phyloP scores from a whole-genome alignment of 2,888 invertebrate species.

The Bugulina stolonifera region DNA sequence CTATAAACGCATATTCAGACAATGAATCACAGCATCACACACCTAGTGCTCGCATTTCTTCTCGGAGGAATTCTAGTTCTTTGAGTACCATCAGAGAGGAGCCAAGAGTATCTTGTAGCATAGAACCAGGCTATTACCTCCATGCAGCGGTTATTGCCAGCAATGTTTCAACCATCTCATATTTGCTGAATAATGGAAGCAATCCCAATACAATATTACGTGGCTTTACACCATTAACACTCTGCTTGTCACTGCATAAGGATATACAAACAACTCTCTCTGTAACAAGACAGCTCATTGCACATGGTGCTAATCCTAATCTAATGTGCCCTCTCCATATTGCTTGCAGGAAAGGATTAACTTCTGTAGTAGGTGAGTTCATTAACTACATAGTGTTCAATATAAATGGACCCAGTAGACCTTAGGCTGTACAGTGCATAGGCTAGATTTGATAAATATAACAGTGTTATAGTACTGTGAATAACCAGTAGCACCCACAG shows the following conservation, averaged over 20 bases:
- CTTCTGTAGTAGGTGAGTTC: conserved; percentile 8
- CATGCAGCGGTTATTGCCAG: background rate
- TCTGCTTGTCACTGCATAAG: background rate
- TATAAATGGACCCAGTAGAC: no score
- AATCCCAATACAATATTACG: background rate
- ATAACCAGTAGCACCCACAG: no score
- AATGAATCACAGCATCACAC: no score
- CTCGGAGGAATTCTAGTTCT: background rate
- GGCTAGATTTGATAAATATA: no score
- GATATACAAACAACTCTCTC: background rate
- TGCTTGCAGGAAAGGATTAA: background rate
- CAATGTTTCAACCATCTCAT: background rate
- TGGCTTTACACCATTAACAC: background rate
- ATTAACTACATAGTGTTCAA: no score
- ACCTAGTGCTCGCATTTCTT: background rate
- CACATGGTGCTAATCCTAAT: conserved; percentile 7
- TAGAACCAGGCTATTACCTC: background rate
- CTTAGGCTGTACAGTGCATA: no score
- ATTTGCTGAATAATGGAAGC: background rate
- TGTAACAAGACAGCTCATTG: background rate
- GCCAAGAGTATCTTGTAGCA: background rate
- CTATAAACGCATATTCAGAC: background rate
- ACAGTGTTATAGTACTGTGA: no score
- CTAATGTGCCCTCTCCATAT: background rate
- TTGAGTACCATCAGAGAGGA: background rate